Conservation (phyloP, 2,888 invertebrate genomes). For the Drosophila kokeensis region DNA sequence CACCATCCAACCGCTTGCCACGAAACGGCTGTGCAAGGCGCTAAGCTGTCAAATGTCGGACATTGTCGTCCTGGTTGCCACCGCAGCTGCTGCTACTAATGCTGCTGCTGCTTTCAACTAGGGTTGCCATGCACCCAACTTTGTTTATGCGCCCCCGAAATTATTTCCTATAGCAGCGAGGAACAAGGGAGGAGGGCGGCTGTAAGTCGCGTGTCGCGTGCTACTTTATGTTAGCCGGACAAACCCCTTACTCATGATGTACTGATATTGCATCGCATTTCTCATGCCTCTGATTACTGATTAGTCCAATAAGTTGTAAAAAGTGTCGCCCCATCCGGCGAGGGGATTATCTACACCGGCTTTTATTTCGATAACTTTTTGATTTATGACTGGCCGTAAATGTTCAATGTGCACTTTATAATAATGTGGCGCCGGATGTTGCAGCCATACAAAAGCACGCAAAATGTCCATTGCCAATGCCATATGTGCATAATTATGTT, state of each 20-base stretch:
- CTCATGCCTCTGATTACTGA: constrained; percentile 50
- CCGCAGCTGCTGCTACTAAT: constrained; percentile 40
- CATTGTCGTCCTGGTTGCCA: constrained; percentile 43
- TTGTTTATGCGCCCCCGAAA: constrained; percentile 52
- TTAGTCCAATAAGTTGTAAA: constrained; percentile 83
- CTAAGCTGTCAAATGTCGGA: constrained; percentile 80
- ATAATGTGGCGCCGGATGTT: constrained; percentile 65
- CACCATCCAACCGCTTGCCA: constrained; percentile 1
- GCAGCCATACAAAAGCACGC: constrained; percentile 20
- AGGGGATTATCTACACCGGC: constrained; percentile 70
- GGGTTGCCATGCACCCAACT: constrained; percentile 59
- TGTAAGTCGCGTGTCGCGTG: constrained; percentile 77
- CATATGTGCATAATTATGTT: constrained; percentile 70
- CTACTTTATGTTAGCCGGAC: constrained; percentile 66
- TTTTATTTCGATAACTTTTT: constrained; percentile 80
- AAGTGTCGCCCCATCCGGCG: constrained; percentile 63
- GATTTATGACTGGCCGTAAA: constrained; percentile 84
- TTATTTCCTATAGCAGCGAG: constrained; percentile 23
- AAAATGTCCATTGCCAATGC: constrained; percentile 39
- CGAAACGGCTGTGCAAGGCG: constrained; percentile 62
- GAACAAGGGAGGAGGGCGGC: constrained; percentile 26
- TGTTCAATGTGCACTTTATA: constrained; percentile 76
- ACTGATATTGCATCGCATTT: constrained; percentile 13
- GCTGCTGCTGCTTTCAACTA: constrained; percentile 15
- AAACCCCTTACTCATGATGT: constrained; percentile 9